These are phyloP conservation scores for Cheilosia soror DNA, from an alignment of 2,888 invertebrate genomes.

Conservation along the genomic window DNA sequence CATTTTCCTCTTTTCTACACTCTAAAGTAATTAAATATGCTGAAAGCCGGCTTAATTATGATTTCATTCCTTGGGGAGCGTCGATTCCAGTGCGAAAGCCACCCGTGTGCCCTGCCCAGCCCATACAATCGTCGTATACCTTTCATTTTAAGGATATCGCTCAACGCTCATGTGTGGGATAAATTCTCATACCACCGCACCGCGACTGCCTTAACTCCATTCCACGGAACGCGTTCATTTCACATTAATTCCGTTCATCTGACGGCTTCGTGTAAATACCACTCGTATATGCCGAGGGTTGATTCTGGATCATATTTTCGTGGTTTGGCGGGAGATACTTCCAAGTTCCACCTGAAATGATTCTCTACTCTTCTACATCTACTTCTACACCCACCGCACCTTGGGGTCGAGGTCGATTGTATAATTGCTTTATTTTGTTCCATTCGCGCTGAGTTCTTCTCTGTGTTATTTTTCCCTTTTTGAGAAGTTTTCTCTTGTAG, in stretches of 20 bases:
- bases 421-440: conserved; percentile 55
- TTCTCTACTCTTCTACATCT: neutral
- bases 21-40: conserved; percentile 81
- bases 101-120: neutral
- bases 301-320: conserved; percentile 29
- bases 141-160: conserved; percentile 32
- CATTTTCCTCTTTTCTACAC: conserved; percentile 77
- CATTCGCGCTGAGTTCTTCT: conserved; percentile 22
- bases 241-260: conserved; percentile 8
- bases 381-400: neutral
- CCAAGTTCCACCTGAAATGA: neutral
- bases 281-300: conserved; percentile 17
- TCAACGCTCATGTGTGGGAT: conserved; percentile 18
- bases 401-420: conserved; percentile 53
- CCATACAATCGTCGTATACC: neutral
- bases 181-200: too few relatives aligned
- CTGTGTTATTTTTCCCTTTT: neutral
- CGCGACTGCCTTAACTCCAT: neutral
- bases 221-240: neutral
- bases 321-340: neutral
- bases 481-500: neutral
- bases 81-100: conserved; percentile 23
- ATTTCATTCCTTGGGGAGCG: conserved; percentile 76
- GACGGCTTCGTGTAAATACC: conserved; percentile 22
- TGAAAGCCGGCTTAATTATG: conserved; percentile 81